Evolutionary conservation across 2,888 invertebrate species (phyloP), one percentile per base, ranked within the genome.

Genomic region (Volucella inflata): DNA sequence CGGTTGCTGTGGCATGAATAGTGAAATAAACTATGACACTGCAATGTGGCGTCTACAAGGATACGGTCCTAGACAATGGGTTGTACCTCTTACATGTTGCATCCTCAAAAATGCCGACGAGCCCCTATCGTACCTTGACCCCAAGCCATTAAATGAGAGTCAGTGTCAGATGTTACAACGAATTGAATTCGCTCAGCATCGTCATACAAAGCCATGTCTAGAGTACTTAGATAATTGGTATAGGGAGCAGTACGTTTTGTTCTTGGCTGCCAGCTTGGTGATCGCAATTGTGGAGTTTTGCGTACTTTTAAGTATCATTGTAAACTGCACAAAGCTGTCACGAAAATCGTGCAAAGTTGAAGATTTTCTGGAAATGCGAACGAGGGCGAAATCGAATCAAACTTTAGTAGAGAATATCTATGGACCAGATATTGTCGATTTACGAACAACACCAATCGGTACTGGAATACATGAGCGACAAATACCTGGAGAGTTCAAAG

Each of bases 11-110:
- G 97, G 96, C 36, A 95, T 97, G 91, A 94, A 94, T 60, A 95
- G 95, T 88, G 95, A 96, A 8, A 94, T 94, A 81, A 96, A 97
- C 93, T 97, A 96, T 91, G 96, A 96, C 89, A 95, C 95, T 88
- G 96, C 97, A 0, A 92, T 95, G 89, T 97, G 97, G 97, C 94
- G 96, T 87, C 92, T 96, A 62, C 95, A 96, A 89, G 94, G 95
- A 85, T 93, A 95, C 51, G 96, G 96, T 0, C 95, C 95, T 87
- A 93, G 95, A 78, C 95, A 95, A 68, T 93, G 95, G 91, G 93
- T 94, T 0, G 95, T 95, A 21, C 96, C 96, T 48, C 93, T 94
- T 4, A 95, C 94, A 68, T 96, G 96, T 89, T 97, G 97, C 91
- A 92, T 93, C 51, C 93, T 96, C 74, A 94, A 94, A 75, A 94